Base-by-base conservation (phyloP, 1,140 invertebrate species). In the Limonius californicus region DNA sequence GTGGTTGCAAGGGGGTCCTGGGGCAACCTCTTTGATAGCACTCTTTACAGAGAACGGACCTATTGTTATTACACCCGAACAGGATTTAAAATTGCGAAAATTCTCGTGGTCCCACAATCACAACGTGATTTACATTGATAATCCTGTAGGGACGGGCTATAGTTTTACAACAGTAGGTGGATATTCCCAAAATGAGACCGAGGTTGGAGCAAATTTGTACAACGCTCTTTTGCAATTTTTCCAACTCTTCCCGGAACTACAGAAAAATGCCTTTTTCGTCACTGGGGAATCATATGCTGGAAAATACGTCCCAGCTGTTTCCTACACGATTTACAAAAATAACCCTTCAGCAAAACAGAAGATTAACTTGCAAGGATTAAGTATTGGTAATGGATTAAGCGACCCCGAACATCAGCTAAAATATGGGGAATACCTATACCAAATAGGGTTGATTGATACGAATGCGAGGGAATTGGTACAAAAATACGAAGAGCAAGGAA, bases 11-110 rank as follows among this genome's bases (percentile, higher is more conserved):
- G n/a, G n/a, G n/a, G n/a, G n/a, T n/a, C n/a, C n/a, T n/a, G n/a
- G n/a, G n/a, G n/a, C n/a, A n/a, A n/a, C n/a, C n/a, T n/a, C 90
- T 0, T 73, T 95, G 19, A 90, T 86, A 70, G 92, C 90, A 0
- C 75, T 95, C 0, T 94, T 95, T 67, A 80, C 83, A 0, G 91
- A 94, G 77, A 87, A 93, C 71, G 92, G 92, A 0, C 92, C 92
- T 0, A 87, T 89, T 53, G 67, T 79, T 21, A 81, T 92, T 19
- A 43, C n/a, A 27, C 82, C 82, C 14, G 74, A 80, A 60, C 21
- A 23, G 15, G 78, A 87, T 56, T 80, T 82, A 12, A 84, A 80
- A 71, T 65, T 86, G 54, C 81, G 89, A 21, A 82, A 88, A 70
- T 86, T 85, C 47, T 86, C 87, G 6, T 95, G 92, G 92, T 87